These are phyloP conservation scores for Sternotherus odoratus DNA, from an alignment of 2,797 vertebrate genomes.

Conservation along the genomic window DNA sequence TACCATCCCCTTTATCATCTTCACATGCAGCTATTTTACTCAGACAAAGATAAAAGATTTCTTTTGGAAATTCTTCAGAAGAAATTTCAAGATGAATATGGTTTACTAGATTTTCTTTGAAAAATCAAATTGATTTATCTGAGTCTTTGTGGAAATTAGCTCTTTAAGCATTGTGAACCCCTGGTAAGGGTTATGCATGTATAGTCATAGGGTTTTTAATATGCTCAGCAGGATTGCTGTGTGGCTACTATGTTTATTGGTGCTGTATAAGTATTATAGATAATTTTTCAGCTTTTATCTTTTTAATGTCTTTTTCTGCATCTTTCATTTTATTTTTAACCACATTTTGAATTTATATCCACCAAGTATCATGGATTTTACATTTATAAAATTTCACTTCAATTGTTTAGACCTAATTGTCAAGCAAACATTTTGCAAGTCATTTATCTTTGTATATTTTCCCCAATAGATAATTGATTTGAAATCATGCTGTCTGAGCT, in stretches of 20 bases:
- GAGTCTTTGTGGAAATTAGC: neutral
- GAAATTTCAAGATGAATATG: too few species aligned
- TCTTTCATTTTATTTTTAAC: conserved; percentile 5
- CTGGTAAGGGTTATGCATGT: neutral
- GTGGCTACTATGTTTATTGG: neutral
- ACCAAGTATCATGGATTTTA: neutral
- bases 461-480: neutral
- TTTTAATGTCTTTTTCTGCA: neutral
- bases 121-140: neutral
- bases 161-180: neutral
- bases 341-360: neutral
- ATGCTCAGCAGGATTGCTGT: neutral
- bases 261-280: neutral
- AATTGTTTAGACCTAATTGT: neutral
- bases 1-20: neutral
- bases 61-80: too few species aligned
- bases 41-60: neutral
- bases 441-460: neutral
- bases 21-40: neutral
- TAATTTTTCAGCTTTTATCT: neutral
- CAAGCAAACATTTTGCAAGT: neutral
- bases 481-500: neutral
- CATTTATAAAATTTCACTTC: neutral
- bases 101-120: neutral
- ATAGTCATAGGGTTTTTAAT: neutral